Base-by-base conservation (phyloP, 2,797 vertebrate species). In the Lagorchestes hirsutus region DNA sequence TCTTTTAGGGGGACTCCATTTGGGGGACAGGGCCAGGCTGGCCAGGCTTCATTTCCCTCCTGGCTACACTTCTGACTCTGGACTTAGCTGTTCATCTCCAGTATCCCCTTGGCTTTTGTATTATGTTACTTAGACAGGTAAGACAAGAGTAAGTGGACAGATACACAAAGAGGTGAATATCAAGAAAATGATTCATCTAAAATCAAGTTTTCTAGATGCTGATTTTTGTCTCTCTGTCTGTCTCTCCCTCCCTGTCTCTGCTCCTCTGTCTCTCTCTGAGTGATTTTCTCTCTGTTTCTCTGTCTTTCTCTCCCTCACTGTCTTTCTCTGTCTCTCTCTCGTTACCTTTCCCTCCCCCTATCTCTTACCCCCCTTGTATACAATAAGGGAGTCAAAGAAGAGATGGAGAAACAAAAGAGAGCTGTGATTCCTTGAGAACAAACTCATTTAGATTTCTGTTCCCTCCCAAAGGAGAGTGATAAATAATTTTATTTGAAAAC, bases 341-440 rank as follows among this genome's bases (percentile, higher is more conserved):
- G n/a, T n/a, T 4, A 28, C 4, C 9, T 31, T 6, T 1, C 4
- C 8, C 12, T 5, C 29, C 31, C 12, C 12, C 3, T 31, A 31
- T 34, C 58, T 34, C 18, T 31, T 62, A 52, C 3, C 24, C 29
- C 6, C 11, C 12, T 34, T 56, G 55, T 5, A 67, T 16, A n/a
- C 34, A n/a, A 67, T 74, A 13, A 74, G 2, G 18, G n/a, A 14
- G n/a, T 22, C n/a, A 74, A 74, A 74, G 67, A 74, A 74, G 16
- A 6, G n/a, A 4, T 22, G 67, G n/a, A 82, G 40, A 40, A 6
- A 46, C 67, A 82, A 82, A 22, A 18, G 34, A 74, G 12, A 82
- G 67, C 22, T 46, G 16, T n/a, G 62, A 67, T 82, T 82, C 74
- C 40, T 24, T 46, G 40, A 27, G 5, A 82, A 82, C 18, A 82